These are phyloP conservation scores for Pelecanoides urinatrix DNA, from an alignment of 2,113 vertebrate genomes.

Conservation along the genomic window DNA sequence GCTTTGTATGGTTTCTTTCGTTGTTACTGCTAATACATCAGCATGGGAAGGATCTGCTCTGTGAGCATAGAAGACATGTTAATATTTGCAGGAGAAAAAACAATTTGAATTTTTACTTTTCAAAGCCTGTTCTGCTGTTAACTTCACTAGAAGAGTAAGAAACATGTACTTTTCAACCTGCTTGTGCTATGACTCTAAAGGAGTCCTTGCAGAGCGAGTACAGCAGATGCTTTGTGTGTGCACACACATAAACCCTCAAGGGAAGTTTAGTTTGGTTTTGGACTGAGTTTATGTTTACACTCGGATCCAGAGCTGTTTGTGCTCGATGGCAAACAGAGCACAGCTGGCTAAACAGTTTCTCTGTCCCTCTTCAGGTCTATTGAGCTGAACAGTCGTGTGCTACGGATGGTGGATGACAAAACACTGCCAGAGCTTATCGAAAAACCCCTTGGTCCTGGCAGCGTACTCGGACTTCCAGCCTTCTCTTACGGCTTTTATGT, in stretches of 20 bases:
- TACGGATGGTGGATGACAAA: constrained; percentile 86
- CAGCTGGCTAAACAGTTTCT: neutral
- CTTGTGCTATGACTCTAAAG: neutral
- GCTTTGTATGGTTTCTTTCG: neutral
- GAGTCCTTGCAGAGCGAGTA: neutral
- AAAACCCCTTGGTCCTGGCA: constrained; percentile 61
- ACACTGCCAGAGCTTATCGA: constrained; percentile 81
- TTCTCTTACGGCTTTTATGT: constrained; percentile 89
- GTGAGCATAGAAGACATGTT: neutral
- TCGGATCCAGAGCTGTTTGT: neutral
- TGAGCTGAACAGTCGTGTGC: constrained; percentile 77
- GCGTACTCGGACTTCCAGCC: constrained; percentile 78
- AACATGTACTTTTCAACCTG: neutral
- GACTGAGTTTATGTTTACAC: neutral
- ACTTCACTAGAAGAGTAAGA: neutral
- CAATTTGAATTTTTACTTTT: neutral
- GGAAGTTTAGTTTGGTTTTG: neutral
- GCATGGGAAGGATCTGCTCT: neutral
- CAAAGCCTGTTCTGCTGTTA: neutral
- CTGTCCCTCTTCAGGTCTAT: constrained; percentile 71
- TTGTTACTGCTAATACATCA: neutral
- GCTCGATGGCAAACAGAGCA: neutral
- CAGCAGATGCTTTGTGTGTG: neutral
- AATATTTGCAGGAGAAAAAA: neutral
- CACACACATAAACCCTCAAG: neutral